Percentiles rank a stretch among this genome's conserved stretches.
Conservation (phyloP, 2,797 vertebrate species). For the Prionace glauca region DNA sequence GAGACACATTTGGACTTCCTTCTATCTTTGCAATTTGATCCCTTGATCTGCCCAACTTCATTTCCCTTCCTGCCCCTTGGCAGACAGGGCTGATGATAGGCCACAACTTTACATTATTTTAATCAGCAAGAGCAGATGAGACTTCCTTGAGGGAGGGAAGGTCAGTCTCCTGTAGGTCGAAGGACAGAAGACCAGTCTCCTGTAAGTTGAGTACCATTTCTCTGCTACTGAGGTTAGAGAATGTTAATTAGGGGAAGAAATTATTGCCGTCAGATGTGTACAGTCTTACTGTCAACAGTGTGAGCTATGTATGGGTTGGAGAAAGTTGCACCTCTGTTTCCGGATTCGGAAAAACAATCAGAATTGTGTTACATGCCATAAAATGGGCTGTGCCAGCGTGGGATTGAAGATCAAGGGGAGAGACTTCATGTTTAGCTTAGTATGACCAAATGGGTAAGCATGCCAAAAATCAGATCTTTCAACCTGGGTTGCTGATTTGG, state of each 20-base stretch:
- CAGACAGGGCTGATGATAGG: background rate
- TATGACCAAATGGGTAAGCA: background rate
- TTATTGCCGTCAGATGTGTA: background rate
- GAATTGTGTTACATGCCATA: background rate
- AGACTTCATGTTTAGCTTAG: background rate
- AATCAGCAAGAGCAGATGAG: background rate
- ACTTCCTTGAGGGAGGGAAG: background rate
- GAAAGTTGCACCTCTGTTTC: background rate
- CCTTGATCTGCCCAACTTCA: too few relatives aligned
- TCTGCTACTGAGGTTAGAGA: background rate
- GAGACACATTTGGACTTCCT: background rate
- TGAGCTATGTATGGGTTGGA: background rate
- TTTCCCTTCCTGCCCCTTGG: background rate
- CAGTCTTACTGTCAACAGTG: background rate
- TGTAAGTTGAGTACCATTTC: background rate
- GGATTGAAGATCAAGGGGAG: too few relatives aligned
- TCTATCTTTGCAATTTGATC: background rate
- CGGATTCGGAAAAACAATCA: background rate
- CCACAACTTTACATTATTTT: background rate
- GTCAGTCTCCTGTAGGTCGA: background rate
- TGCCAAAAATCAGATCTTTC: background rate
- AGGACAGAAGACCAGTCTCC: background rate
- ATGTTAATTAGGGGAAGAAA: background rate
- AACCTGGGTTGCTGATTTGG: background rate
- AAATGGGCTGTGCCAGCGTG: background rate